Evolutionary conservation across 2,888 invertebrate species (phyloP).

Genomic region (Melanchra persicariae): DNA sequence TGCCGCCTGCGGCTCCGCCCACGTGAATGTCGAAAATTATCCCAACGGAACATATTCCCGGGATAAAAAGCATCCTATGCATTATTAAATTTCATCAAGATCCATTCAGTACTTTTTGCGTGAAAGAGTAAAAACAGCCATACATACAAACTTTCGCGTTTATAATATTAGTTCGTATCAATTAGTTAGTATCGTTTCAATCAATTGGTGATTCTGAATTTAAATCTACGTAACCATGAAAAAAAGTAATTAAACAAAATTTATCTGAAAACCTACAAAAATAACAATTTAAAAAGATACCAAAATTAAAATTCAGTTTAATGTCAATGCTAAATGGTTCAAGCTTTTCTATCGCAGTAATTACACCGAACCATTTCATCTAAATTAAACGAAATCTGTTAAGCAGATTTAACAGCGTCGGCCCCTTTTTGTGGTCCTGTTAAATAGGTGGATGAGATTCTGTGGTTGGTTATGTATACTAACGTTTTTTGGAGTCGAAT

Average conservation of each 20-base stretch:
- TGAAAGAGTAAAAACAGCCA: no score
- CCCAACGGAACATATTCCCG: no score
- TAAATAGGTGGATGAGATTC: conserved; percentile 37
- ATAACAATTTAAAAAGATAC: conserved; percentile 19
- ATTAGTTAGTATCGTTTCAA: no score
- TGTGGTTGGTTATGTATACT: conserved; percentile 13
- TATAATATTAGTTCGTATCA: no score
- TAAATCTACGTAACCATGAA: neutral
- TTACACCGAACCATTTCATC: conserved; percentile 51
- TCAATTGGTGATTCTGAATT: no score
- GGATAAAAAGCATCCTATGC: no score
- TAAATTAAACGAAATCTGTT: conserved; percentile 60
- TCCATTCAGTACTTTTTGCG: no score
- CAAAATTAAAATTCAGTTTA: conserved; percentile 21
- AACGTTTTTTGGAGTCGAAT: conserved; percentile 16
- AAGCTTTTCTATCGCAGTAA: conserved; percentile 48
- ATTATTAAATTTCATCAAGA: no score
- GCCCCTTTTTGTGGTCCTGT: conserved; percentile 46
- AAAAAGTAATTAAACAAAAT: neutral
- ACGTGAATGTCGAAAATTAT: no score
- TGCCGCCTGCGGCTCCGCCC: no score
- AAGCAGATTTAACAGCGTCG: conserved; percentile 46
- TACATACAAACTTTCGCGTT: no score
- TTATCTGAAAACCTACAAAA: conserved; percentile 6
- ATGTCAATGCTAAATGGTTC: conserved; percentile 23